Conservation (phyloP, 2,797 vertebrate species). For the Coracias cyanogaster region DNA sequence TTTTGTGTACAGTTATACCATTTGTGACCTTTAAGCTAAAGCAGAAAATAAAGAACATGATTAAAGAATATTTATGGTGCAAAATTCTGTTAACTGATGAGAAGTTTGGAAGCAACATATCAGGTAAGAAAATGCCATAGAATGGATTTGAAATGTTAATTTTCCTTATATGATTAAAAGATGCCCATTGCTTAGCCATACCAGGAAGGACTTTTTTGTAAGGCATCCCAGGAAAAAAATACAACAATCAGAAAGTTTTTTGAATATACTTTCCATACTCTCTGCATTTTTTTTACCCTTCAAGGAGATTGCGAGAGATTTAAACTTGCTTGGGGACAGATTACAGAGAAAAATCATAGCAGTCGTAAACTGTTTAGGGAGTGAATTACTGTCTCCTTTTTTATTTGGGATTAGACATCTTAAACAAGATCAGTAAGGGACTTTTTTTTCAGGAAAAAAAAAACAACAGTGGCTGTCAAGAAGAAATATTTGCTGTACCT, state of each 20-base stretch:
- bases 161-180: neutral
- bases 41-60: neutral
- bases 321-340: conserved; percentile 56
- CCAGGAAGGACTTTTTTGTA: neutral
- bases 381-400: conserved; percentile 50
- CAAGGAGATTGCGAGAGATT: conserved; percentile 16
- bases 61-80: neutral
- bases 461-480: neutral
- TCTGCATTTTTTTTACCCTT: neutral
- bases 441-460: neutral
- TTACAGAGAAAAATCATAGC: neutral
- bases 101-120: neutral
- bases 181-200: neutral
- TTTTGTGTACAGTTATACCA: neutral
- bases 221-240: neutral
- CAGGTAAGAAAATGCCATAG: neutral
- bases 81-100: neutral
- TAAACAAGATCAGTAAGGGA: conserved; percentile 41
- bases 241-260: neutral
- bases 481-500: conserved; percentile 8
- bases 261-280: neutral
- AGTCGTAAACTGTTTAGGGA: conserved; percentile 22
- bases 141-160: neutral
- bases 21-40: neutral
- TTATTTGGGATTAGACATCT: conserved; percentile 53